A percentile compares a stretch with the other conserved stretches of the same genome.
phyloP scores from a whole-genome alignment of 2,888 invertebrate genomes.

The Mesoligia furuncula region DNA sequence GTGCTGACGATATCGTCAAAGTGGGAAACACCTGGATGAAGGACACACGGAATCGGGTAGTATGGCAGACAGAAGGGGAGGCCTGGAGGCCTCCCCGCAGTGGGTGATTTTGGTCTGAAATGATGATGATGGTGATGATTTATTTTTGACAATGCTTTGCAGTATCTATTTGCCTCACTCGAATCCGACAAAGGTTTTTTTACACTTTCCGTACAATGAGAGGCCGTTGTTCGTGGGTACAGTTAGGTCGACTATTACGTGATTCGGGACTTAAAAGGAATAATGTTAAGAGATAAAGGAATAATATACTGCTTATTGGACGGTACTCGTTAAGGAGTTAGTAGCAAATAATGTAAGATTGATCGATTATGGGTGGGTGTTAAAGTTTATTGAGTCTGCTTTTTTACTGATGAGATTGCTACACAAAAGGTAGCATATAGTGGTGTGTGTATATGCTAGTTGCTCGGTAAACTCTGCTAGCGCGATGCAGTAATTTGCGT shows the following conservation, averaged over 20 bases:
- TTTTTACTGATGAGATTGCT: not conserved
- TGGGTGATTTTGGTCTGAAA: no score
- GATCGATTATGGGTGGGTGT: not conserved
- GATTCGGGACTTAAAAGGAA: conserved; percentile 36
- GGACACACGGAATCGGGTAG: no score
- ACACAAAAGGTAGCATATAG: not conserved
- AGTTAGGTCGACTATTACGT: not conserved
- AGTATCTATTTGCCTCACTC: not conserved
- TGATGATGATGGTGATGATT: not conserved
- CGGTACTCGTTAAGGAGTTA: not conserved
- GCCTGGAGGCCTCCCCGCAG: no score
- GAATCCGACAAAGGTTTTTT: not conserved
- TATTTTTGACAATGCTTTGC: no score
- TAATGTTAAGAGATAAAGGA: conserved; percentile 15
- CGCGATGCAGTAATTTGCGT: no score
- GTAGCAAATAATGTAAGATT: conserved; percentile 6
- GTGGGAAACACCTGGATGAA: not conserved
- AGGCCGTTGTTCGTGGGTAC: not conserved
- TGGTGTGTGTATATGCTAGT: no score
- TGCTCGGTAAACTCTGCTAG: no score
- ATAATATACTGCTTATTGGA: conserved; percentile 44
- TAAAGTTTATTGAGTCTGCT: not conserved
- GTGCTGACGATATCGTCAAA: not conserved
- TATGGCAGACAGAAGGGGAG: not conserved
- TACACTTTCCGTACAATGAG: not conserved